Base-by-base conservation (phyloP, 2,113 vertebrate species). In the Oreochromis aureus region DNA sequence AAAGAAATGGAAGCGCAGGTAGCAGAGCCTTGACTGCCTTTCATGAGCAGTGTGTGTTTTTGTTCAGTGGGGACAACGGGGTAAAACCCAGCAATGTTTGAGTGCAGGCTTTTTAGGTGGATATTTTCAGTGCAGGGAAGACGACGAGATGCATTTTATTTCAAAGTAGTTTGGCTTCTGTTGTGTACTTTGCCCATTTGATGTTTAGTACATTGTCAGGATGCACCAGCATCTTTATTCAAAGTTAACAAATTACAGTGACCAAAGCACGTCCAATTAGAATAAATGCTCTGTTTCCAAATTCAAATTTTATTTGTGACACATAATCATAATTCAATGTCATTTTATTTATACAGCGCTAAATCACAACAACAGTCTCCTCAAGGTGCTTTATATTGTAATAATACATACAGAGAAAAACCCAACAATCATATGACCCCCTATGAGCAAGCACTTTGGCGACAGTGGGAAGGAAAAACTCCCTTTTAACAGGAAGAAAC, bases 231-330 rank as follows among this genome's bases (percentile, higher is more conserved):
- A n/a, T 32, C 15, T 80, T 82, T 55, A 81, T 80, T 88, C 59
- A 87, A 86, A 88, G 81, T 87, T 82, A 10, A n/a, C 22, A 85
- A 86, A 90, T 88, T 32, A 48, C 53, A 41, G 41, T 53, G 81
- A 92, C 91, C 73, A 93, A 90, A 92, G 85, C 41, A 1, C 7
- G 19, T 86, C 46, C 73, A 73, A 91, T 80, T 83, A 59, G 53
- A 87, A 85, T 82, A 93, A 91, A 90, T 83, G 51, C 3, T 55
- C 1, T 1, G 7, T 86, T 86, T 88, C 39, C 39, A 41, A 39
- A 39, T 10, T 39, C 10, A 39, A 10, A 39, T 10, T 39, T 4
- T 39, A 39, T 39, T 39, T 39, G 10, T 39, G 9, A 39, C 36
- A 39, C 36, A 39, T 27, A 27, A 27, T 24, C 22, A 24, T 24